Base-by-base conservation (phyloP, 2,888 invertebrate genomes). In the Smittia sp. region DNA sequence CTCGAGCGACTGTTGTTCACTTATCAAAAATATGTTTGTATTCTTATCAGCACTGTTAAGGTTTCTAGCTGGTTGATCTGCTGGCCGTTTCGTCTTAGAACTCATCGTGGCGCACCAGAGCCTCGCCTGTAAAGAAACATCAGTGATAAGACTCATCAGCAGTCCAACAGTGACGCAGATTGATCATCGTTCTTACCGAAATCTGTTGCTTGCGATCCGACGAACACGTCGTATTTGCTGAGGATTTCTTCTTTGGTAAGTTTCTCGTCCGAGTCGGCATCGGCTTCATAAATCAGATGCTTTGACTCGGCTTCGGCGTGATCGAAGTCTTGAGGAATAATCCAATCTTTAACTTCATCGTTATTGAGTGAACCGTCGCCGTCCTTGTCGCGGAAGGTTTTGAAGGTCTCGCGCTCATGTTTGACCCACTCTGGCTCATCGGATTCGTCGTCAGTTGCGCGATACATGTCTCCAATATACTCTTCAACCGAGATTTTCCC, bases 171-270 rank as follows among this genome's bases (percentile, higher is more conserved):
- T n/a, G n/a, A n/a, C n/a, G n/a, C n/a, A n/a, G n/a, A n/a, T n/a
- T n/a, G n/a, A n/a, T n/a, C n/a, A n/a, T 38, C 11, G 11, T 38
- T 15, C 46, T 68, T 25, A 0, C 99, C 98, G 81, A 98, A 99
- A 84, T 99, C 98, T 0, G 98, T 99, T 0, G 97, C 98, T 81
- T 99, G 98, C 0, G 98, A 98, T 41, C 98, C 98, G 2, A 98
- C 98, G 82, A 98, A 99, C 9, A 98, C 85, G 82, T 99, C 98
- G 81, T 98, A 98, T 80, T 98, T 98, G 74, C 91, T 90, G 24
- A 98, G 82, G 38, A 99, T 90, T 83, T 99, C 98, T 0, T 89
- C 88, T 81, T 92, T 93, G 7, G 92, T 93, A 27, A 99, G 85
- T 79, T 90, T 89, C 77, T 94, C 92, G 83, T 99, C 98, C 9